These are phyloP conservation scores for Pseudopleuronectes americanus DNA, from an alignment of 2,797 vertebrate genomes.

Conservation along the genomic window DNA sequence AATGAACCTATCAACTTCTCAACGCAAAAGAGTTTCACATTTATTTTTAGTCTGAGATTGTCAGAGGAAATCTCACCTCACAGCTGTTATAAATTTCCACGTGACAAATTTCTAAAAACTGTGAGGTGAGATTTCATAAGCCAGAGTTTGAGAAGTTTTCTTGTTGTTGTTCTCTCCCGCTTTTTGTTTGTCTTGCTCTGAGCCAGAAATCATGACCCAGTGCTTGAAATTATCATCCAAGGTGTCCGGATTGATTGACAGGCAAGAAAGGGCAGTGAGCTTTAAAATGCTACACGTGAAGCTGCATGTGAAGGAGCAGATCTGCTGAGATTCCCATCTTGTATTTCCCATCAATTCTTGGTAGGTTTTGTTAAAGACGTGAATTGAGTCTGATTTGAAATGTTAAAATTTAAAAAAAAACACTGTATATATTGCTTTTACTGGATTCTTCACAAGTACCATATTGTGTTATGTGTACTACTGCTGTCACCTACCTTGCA, in stretches of 20 bases:
- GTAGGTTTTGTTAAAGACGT: slow-evolving; percentile 2
- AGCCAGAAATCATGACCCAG: slow-evolving; percentile 16
- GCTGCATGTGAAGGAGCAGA: slow-evolving; percentile 16
- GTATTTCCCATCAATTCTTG: neutral
- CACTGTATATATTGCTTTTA: neutral
- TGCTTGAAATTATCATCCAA: slow-evolving; percentile 26
- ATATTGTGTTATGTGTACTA: neutral
- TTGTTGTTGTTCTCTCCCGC: neutral
- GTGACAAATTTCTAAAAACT: no score
- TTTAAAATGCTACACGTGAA: neutral
- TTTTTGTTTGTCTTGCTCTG: slow-evolving; percentile 37
- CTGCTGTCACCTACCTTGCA: neutral
- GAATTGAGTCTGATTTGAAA: slow-evolving; percentile 16
- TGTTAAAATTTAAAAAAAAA: slow-evolving; percentile 22
- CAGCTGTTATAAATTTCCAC: slow-evolving; percentile 40
- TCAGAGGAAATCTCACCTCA: slow-evolving; percentile 48
- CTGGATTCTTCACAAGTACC: slow-evolving; percentile 24
- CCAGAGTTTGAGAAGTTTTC: neutral
- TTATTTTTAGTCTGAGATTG: slow-evolving; percentile 40
- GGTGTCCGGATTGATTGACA: slow-evolving; percentile 37
- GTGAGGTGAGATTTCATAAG: no score
- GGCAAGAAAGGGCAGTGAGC: neutral
- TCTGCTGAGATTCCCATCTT: slow-evolving; percentile 11
- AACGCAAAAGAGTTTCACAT: slow-evolving; percentile 10
- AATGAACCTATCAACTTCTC: slow-evolving; percentile 28